phyloP scores from a whole-genome alignment of 2,797 vertebrate genomes.

The Aplochiton taeniatus region DNA sequence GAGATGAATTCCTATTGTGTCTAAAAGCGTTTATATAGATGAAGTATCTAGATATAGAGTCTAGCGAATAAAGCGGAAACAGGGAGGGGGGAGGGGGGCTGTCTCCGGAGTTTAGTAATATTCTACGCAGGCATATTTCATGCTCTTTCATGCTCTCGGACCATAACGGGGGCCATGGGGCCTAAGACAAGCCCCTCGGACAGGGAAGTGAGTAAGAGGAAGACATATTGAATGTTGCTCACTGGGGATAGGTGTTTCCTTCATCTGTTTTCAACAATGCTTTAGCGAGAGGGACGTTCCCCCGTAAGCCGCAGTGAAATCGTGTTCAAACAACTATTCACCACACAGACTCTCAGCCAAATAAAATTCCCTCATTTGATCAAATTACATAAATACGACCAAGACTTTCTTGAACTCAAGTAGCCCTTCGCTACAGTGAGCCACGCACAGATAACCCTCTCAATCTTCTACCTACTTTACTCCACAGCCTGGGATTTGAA shows the following conservation, averaged over 20 bases:
- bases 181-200: slow-evolving; percentile 1
- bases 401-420: not conserved
- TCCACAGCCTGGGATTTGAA: not conserved
- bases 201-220: slow-evolving; percentile 11
- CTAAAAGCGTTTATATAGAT: slow-evolving; percentile 14
- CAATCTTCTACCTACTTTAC: no score
- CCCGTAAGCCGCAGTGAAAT: not conserved
- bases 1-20: slow-evolving; percentile 16
- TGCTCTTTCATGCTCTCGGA: slow-evolving; percentile 1
- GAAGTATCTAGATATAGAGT: slow-evolving; percentile 28
- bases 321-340: slow-evolving; percentile 5
- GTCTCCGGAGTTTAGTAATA: slow-evolving; percentile 10
- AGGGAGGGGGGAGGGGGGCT: not conserved
- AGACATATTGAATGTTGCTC: slow-evolving; percentile 21
- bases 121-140: slow-evolving; percentile 1
- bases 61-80: slow-evolving; percentile 13
- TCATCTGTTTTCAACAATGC: slow-evolving; percentile 14
- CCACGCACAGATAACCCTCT: no score
- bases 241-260: slow-evolving; percentile 26
- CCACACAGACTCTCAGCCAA: not conserved
- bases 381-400: not conserved
- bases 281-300: not conserved
- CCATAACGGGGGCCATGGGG: slow-evolving; percentile 7
- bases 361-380: not conserved
- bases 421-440: no score